These are phyloP conservation scores for Drusus annulatus DNA, from an alignment of 1,140 invertebrate genomes.

Conservation along the genomic window DNA sequence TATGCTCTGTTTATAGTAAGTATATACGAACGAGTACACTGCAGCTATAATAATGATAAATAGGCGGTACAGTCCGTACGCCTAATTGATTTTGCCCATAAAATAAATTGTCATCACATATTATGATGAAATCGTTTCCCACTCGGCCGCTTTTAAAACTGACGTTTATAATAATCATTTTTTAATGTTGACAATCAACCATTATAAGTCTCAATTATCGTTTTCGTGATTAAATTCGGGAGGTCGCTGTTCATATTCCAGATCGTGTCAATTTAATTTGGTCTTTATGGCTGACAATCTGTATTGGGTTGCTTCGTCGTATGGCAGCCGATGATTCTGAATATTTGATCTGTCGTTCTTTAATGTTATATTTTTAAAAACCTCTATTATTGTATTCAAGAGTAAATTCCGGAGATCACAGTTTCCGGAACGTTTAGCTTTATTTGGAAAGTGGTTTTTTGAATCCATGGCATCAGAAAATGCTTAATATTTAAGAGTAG, in stretches of 20 bases:
- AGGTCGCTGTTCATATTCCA: not conserved
- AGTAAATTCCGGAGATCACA: too few relatives aligned
- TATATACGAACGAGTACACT: not conserved
- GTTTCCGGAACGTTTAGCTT: too few relatives aligned
- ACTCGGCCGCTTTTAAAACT: constrained; percentile 2
- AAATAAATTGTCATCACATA: constrained; percentile 15
- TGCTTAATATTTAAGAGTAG: too few relatives aligned
- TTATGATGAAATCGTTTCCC: constrained; percentile 25
- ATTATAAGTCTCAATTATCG: constrained; percentile 24
- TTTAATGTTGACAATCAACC: constrained; percentile 10
- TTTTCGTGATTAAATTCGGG: not conserved
- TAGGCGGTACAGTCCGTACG: not conserved
- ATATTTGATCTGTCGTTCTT: too few relatives aligned
- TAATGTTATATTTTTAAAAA: too few relatives aligned
- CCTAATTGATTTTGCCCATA: constrained; percentile 27
- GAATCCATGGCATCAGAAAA: too few relatives aligned
- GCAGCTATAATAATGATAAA: constrained; percentile 10
- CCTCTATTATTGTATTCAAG: too few relatives aligned
- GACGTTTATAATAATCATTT: constrained; percentile 18
- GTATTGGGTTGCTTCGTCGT: too few relatives aligned
- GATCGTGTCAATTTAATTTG: too few relatives aligned
- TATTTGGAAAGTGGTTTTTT: too few relatives aligned
- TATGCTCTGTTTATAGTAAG: not conserved
- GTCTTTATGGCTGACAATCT: too few relatives aligned
- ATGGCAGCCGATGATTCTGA: too few relatives aligned